Evolutionary conservation across 2,888 invertebrate genomes (phyloP).

Genomic region (Drosophila longiperda): DNA sequence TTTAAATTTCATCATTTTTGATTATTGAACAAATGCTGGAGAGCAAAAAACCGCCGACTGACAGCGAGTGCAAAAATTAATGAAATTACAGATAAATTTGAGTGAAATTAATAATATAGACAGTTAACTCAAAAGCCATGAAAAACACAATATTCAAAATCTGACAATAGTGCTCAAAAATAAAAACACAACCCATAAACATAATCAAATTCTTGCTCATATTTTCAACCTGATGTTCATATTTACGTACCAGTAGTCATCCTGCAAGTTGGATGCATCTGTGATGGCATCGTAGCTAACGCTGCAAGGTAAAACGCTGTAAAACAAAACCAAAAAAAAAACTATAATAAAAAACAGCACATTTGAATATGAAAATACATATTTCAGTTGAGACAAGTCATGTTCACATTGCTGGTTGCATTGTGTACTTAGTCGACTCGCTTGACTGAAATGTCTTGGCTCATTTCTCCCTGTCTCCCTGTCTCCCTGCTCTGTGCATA

Average conservation of each 20-base stretch:
- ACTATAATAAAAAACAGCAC: slow-evolving; percentile 11
- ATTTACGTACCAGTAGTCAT: slow-evolving; percentile 82
- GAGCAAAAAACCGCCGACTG: slow-evolving; percentile 38
- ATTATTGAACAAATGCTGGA: slow-evolving; percentile 14
- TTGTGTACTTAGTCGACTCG: slow-evolving; percentile 22
- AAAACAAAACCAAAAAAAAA: slow-evolving; percentile 56
- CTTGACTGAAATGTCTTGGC: slow-evolving; percentile 10
- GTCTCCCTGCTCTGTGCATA: slow-evolving; percentile 6
- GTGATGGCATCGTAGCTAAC: slow-evolving; percentile 86
- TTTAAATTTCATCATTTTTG: slow-evolving; percentile 60
- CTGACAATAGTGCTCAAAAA: slow-evolving; percentile 43
- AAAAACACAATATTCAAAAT: slow-evolving; percentile 7
- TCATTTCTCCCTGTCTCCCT: background rate
- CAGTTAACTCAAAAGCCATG: slow-evolving; percentile 26
- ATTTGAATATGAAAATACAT: slow-evolving; percentile 37
- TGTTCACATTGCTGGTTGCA: slow-evolving; percentile 26
- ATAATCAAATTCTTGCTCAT: background rate
- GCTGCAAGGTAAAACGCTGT: slow-evolving; percentile 88
- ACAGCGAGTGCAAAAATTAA: slow-evolving; percentile 52
- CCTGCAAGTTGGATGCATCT: slow-evolving; percentile 73
- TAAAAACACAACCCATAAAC: slow-evolving; percentile 16
- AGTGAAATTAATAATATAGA: slow-evolving; percentile 50
- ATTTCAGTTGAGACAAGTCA: slow-evolving; percentile 32
- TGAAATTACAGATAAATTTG: slow-evolving; percentile 61
- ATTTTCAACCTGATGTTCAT: slow-evolving; percentile 6